Evolutionary conservation across 2,888 invertebrate species (phyloP), one percentile per base, ranked within the genome.

Genomic region (Xestia xanthographa): DNA sequence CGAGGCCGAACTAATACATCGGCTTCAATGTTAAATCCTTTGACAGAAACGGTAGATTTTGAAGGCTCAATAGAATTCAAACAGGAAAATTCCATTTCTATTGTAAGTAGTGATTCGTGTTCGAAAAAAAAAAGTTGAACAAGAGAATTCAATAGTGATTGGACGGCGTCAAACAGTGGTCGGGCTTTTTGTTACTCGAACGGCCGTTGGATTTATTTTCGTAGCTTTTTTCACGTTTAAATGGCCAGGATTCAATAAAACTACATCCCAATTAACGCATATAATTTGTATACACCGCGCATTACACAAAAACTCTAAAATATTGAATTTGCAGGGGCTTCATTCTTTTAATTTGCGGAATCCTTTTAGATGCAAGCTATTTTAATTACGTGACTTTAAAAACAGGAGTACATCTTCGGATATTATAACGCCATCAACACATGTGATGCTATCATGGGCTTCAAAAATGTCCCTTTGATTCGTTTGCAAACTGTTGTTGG

Each of bases 1-100:
- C 43, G 34, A n/a, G 34, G 11, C 43, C 3, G n/a, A 50, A 66
- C 14, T 41, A 38, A 34, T 63, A 71, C 4, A n/a, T n/a, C n/a
- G 77, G 65, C 63, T 82, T 82, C 67, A 48, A 22, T 29, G 6
- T 65, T 34, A 34, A 72, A 77, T 67, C 60, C n/a, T 1, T 12
- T 66, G 48, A 50, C 34, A 68, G 41, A 17, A 53, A n/a, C 17
- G 22, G 53, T 34, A 38, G 29, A 34, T 60, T 80, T 75, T 70
- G 34, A 80, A 79, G 66, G 29, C 34, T 29, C 62, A 65, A 62
- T 56, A 48, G 53, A 74, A 80, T 78, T 75, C 58, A 66, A 82
- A 83, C 81, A 72, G 77, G 69, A 79, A 84, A 82, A 84, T 79
- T 80, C 75, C 66, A 84, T 85, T 72, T 66, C 68, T 62, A 74